phyloP scores from a whole-genome alignment of 2,888 invertebrate species.

The Rotaria sp. region DNA sequence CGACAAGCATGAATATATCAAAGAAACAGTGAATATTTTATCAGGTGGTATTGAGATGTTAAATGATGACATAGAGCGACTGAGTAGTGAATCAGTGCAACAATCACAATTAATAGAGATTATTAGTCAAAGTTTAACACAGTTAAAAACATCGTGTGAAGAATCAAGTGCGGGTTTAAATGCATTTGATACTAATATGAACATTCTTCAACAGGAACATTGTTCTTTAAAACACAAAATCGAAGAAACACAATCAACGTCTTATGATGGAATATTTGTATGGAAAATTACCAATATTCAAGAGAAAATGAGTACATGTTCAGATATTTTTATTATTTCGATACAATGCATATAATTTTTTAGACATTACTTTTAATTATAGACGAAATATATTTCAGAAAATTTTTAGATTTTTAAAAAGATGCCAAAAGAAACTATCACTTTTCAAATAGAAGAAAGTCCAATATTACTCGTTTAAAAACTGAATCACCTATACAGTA shows the following conservation, averaged over 20 bases:
- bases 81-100: background rate
- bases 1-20: background rate
- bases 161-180: background rate
- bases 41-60: background rate
- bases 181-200: background rate
- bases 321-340: too few species aligned
- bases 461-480: too few species aligned
- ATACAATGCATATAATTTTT: too few species aligned
- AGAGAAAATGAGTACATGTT: slow-evolving; percentile 43
- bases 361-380: too few species aligned
- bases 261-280: slow-evolving; percentile 49
- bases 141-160: background rate
- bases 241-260: background rate
- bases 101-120: background rate
- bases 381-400: too few species aligned
- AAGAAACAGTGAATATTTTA: background rate
- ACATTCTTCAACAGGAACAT: background rate
- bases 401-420: too few species aligned
- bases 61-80: background rate
- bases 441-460: too few species aligned
- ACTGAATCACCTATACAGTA: too few species aligned
- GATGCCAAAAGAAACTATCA: too few species aligned
- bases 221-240: background rate
- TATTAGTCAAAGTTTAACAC: background rate
- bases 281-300: slow-evolving; percentile 51